Evolutionary conservation across 2,797 vertebrate genomes (phyloP).

Genomic region (Falco berigora): DNA sequence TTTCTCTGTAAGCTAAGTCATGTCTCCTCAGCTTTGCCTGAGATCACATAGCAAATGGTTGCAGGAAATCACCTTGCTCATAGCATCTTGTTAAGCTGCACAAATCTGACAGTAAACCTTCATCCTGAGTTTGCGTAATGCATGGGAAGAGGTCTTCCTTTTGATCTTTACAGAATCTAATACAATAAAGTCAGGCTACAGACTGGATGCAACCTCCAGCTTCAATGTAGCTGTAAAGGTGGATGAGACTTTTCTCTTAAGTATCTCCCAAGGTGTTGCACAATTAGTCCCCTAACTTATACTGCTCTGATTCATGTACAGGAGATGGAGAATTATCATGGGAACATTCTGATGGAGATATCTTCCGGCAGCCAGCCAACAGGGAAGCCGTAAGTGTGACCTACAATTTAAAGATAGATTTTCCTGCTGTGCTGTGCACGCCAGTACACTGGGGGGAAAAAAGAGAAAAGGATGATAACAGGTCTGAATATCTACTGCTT

Average conservation of each 20-base stretch:
- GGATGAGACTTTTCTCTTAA: not conserved
- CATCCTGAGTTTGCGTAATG: not conserved
- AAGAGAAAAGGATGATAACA: not conserved
- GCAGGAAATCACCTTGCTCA: not conserved
- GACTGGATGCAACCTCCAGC: not conserved
- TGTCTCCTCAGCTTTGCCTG: not conserved
- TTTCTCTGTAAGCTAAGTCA: not conserved
- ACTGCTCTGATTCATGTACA: slow-evolving; percentile 33
- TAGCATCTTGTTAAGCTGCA: not conserved
- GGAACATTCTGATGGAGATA: slow-evolving; percentile 76
- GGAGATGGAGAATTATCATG: slow-evolving; percentile 78
- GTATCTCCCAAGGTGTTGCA: not conserved
- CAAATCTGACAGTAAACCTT: not conserved
- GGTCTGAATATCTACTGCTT: not conserved
- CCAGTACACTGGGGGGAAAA: not conserved
- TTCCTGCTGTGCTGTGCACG: not conserved
- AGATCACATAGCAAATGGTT: not conserved
- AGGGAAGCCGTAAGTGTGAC: slow-evolving; percentile 80
- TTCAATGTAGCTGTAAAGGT: not conserved
- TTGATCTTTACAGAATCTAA: not conserved
- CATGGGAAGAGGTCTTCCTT: not conserved
- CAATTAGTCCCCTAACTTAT: not conserved
- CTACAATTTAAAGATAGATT: not conserved
- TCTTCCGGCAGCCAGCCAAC: slow-evolving; percentile 78
- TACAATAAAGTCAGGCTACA: not conserved